phyloP scores from a whole-genome alignment of 2,888 invertebrate species.

The Venusia cambrica region DNA sequence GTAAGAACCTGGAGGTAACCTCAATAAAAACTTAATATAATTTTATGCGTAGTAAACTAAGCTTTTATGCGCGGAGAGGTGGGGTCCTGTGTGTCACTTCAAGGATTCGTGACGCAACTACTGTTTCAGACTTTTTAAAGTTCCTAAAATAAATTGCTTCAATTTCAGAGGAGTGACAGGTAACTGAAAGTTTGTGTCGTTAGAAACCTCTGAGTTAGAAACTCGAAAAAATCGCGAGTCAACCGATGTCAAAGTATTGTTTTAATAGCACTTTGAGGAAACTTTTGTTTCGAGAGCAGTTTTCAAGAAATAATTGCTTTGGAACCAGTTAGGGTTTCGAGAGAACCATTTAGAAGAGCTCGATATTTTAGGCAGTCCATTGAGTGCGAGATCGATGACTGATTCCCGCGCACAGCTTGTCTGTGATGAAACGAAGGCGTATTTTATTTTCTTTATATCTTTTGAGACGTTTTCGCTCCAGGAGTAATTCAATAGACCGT shows the following conservation, averaged over 20 bases:
- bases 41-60: conserved; percentile 33
- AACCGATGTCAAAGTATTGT: conserved; percentile 36
- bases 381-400: conserved; percentile 38
- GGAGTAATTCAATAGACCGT: conserved; percentile 62
- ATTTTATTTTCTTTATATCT: conserved; percentile 39
- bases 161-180: conserved; percentile 59
- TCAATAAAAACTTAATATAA: conserved; percentile 34
- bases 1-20: conserved; percentile 27
- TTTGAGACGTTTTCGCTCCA: conserved; percentile 44
- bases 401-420: conserved; percentile 29
- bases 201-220: no score
- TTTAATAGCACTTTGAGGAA: conserved; percentile 41
- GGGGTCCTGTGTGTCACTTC: conserved; percentile 30
- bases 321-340: conserved; percentile 22
- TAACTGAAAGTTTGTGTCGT: conserved; percentile 52
- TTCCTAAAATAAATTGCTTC: conserved; percentile 65
- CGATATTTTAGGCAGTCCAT: conserved; percentile 31
- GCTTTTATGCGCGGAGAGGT: conserved; percentile 27
- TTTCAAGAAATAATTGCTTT: conserved; percentile 36
- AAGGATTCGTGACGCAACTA: conserved; percentile 51
- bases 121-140: conserved; percentile 52
- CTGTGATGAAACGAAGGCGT: conserved; percentile 35
- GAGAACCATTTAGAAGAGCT: conserved; percentile 23
- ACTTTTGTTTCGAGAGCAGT: conserved; percentile 35
- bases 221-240: conserved; percentile 45